Evolutionary conservation across 1,140 invertebrate species (phyloP).

Genomic region (Mizuhopecten yessoensis): DNA sequence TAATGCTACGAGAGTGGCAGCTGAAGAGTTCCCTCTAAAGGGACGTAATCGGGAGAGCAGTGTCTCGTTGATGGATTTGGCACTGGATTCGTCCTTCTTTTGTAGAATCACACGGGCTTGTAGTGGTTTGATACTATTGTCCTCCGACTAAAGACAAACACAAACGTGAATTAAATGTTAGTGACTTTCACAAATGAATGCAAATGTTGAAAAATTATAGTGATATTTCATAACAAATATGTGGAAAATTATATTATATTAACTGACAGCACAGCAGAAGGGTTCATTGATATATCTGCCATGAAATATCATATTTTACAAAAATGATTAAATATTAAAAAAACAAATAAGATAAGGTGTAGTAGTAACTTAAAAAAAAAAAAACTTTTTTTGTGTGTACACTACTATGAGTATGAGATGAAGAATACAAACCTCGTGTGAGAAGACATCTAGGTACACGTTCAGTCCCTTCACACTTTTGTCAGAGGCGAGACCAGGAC

Average conservation of each 20-base stretch:
- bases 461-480: conserved; percentile 77
- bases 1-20: conserved; percentile 78
- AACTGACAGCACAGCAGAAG: too few species aligned
- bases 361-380: neutral
- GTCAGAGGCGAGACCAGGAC: conserved; percentile 71
- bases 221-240: too few species aligned
- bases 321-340: too few species aligned
- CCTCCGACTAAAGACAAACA: conserved; percentile 45
- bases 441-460: conserved; percentile 77
- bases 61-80: conserved; percentile 79
- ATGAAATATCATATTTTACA: neutral
- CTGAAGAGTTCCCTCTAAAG: conserved; percentile 73
- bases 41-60: conserved; percentile 79
- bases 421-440: conserved; percentile 69
- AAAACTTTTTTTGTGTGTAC: neutral
- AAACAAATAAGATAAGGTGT: too few species aligned
- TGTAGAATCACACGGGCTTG: conserved; percentile 68
- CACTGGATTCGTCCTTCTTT: conserved; percentile 77
- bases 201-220: too few species aligned
- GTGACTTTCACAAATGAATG: too few species aligned
- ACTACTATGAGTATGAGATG: too few species aligned
- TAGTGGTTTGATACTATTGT: conserved; percentile 45
- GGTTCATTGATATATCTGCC: too few species aligned
- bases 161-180: too few species aligned
- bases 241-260: too few species aligned